Evolutionary conservation across 64 coral and sea anemone genomes (phyloP), one percentile per base, ranked within the genome.

Genomic region (Montipora capricornis): DNA sequence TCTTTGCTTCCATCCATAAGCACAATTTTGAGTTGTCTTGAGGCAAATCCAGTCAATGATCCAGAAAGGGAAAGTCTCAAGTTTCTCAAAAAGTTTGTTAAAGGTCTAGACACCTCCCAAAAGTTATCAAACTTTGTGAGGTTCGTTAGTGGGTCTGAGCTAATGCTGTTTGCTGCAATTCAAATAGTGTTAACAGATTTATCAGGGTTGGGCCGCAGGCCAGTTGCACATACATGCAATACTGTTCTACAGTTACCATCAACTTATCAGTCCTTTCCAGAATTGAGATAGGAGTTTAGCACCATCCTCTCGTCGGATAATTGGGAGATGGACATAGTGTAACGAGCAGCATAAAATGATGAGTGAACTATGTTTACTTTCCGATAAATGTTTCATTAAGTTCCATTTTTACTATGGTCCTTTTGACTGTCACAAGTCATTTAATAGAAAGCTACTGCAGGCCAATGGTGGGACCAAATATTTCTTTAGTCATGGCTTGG

Each of bases 181-280:
- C 29, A 37, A 37, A 37, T 37, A 37, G 29, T 1, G 29, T 37
- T 37, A 1, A 37, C 29, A 44, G 17, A 80, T 47, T 45, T 80
- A 49, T 74, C 77, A 12, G 92, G 92, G 26, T 17, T 78, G 10
- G 82, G n/a, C 22, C 87, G 91, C 19, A 64, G 90, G 26, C 81
- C 90, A n/a, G 60, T 92, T 50, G 90, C 69, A 29, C 81, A 83
- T 50, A 86, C 90, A 84, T 85, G 81, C 80, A 92, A 84, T 29
- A 37, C 44, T 55, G 20, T 85, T 5, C 57, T 92, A 57, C 61
- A 92, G 81, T 48, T 92, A 20, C 69, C 90, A 29, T 84, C 24
- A 8, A 92, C 68, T n/a, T 92, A 86, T 44, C 90, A 92, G 47
- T 92, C 80, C 6, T 92, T 84, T 24, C 90, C 90, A 13, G 90